Base-by-base conservation (phyloP, 2,888 invertebrate species). In the Acronicta psi region DNA sequence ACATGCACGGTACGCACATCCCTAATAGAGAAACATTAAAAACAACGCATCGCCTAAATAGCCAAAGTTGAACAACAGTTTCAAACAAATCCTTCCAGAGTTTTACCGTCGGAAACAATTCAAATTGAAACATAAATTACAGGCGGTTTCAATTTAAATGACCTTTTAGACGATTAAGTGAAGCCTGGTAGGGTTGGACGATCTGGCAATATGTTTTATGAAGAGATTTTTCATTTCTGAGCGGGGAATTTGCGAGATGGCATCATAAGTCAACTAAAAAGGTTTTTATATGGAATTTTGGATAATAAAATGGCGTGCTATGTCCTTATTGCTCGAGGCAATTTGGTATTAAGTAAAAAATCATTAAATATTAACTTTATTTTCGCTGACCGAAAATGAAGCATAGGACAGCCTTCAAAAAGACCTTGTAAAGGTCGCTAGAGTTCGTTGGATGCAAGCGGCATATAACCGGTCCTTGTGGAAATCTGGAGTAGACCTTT, bases 91-190 rank as follows among this genome's bases (percentile, higher is more conserved):
- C 74, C 73, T 67, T 70, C 64, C 57, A 34, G 46, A 69, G 45
- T 70, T 75, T 73, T 76, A 74, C 75, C 71, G 69, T 60, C 64
- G 60, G 73, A 71, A 75, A 75, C 78, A 72, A 74, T 80, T 74
- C 72, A 62, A 75, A 79, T 73, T 73, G 75, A 71, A 76, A 75
- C 73, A 67, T 72, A 72, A 76, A 81, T 82, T 81, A 77, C 74
- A 42, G 49, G 52, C 53, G 74, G 59, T 73, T 72, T 70, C 75
- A 70, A 65, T 70, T 75, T 70, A 75, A 81, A 81, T 73, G 75
- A 77, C 77, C 74, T 70, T 75, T 76, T 69, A 75, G 72, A 59
- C 73, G 72, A 75, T 75, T 74, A 78, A 80, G 62, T 71, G 75
- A 42, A 29, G 53, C 62, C 41, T 51, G 45, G 45, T 53, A 54